Conservation (phyloP, 2,888 invertebrate genomes). For the Eupeodes latifasciatus region DNA sequence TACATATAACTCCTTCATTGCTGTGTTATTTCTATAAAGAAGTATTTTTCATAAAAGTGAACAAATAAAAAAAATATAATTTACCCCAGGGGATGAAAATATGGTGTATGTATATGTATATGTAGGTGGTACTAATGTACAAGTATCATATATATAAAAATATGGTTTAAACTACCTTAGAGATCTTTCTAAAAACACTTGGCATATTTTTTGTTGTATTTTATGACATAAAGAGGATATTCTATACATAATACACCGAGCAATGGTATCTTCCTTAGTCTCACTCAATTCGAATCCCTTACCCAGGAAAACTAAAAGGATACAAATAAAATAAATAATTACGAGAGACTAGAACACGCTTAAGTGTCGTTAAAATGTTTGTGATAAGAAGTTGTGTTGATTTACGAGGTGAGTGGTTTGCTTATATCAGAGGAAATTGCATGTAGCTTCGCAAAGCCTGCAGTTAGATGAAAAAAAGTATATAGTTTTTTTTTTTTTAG, state of each 20-base stretch:
- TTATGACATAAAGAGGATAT: background rate
- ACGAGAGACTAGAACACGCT: background rate
- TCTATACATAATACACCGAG: background rate
- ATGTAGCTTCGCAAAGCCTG: background rate
- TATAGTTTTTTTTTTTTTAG: too few species aligned
- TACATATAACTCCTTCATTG: background rate
- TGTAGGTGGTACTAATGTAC: too few species aligned
- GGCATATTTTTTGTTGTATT: conserved; percentile 36
- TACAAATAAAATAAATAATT: conserved; percentile 15
- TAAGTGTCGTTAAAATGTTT: conserved; percentile 70
- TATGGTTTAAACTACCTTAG: conserved; percentile 33
- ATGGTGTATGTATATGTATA: background rate
- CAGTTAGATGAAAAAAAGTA: too few species aligned
- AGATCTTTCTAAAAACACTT: conserved; percentile 30
- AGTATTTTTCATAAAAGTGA: conserved; percentile 54
- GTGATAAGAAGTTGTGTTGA: conserved; percentile 77
- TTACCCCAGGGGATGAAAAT: background rate
- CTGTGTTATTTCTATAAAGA: conserved; percentile 17
- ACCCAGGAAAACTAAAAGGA: background rate
- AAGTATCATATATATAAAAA: conserved; percentile 19
- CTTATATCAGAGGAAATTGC: background rate
- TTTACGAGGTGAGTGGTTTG: conserved; percentile 72
- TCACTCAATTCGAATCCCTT: conserved; percentile 17
- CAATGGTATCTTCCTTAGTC: background rate
- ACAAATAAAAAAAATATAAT: conserved; percentile 51